Evolutionary conservation across 2,888 invertebrate species (phyloP).

Genomic region (Germaria angustata): DNA sequence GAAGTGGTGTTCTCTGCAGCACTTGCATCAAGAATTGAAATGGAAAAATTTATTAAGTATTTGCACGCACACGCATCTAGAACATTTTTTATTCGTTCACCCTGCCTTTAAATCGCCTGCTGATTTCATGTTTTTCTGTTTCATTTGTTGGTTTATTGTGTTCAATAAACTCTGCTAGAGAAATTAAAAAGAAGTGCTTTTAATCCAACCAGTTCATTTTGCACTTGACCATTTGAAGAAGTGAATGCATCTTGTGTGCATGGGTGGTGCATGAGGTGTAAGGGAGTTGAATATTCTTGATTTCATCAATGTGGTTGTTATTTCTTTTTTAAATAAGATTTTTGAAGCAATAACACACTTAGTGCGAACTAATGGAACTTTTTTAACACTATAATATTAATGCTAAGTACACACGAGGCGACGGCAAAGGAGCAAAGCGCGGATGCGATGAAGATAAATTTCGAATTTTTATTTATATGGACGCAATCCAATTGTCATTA

Average conservation of each 20-base stretch:
- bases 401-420: too few species aligned
- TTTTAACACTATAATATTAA: too few species aligned
- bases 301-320: too few species aligned
- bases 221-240: constrained; percentile 53
- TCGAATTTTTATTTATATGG: too few species aligned
- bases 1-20: constrained; percentile 5
- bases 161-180: constrained; percentile 30
- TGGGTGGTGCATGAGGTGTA: not conserved
- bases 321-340: too few species aligned
- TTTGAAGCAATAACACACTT: too few species aligned
- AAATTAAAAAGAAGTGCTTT: constrained; percentile 22
- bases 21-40: not conserved
- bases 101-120: not conserved
- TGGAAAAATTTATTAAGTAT: constrained; percentile 9
- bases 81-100: not conserved
- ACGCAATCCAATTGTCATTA: too few species aligned
- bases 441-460: too few species aligned
- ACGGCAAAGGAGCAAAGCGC: too few species aligned
- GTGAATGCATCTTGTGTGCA: constrained; percentile 22
- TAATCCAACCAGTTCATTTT: constrained; percentile 47
- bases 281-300: not conserved
- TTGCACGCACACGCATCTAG: constrained; percentile 13
- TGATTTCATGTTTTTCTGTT: constrained; percentile 8
- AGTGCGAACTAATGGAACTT: too few species aligned
- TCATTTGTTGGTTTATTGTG: constrained; percentile 25